These are phyloP conservation scores for Caenorhabditis wallacei DNA, from an alignment of 2,888 invertebrate species.

Conservation along the genomic window DNA sequence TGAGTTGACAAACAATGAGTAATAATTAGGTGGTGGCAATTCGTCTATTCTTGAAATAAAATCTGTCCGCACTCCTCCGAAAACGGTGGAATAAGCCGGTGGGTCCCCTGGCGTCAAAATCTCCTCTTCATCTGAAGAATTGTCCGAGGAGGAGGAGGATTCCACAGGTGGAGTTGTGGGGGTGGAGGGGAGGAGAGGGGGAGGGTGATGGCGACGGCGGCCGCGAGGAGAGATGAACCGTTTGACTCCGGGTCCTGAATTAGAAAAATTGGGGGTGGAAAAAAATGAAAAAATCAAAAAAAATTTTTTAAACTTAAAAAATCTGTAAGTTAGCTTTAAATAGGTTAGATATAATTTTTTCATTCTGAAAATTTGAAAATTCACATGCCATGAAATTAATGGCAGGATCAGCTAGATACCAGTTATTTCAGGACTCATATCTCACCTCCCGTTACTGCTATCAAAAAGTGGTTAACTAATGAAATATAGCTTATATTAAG, in stretches of 20 bases:
- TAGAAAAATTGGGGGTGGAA: neutral
- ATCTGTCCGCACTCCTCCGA: conserved; percentile 3
- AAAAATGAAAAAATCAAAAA: no score
- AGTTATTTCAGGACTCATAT: no score
- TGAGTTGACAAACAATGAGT: conserved; percentile 31
- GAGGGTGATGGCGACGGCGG: conserved; percentile 17
- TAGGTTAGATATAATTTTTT: no score
- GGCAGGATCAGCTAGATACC: no score
- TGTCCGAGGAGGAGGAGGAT: neutral
- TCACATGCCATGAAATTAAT: no score
- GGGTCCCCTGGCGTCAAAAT: conserved; percentile 23
- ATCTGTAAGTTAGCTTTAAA: no score
- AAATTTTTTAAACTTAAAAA: no score
- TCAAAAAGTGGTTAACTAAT: no score
- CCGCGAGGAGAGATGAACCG: conserved; percentile 46
- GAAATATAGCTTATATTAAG: no score
- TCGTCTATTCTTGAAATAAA: conserved; percentile 17
- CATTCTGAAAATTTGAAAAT: no score
- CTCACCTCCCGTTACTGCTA: no score
- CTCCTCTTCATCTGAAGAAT: neutral
- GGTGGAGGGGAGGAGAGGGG: neutral
- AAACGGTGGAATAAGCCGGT: conserved; percentile 25
- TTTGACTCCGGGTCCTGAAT: conserved; percentile 38
- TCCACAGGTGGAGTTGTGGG: conserved; percentile 12
- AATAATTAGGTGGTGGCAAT: conserved; percentile 34